Evolutionary conservation across 2,888 invertebrate species (phyloP), one percentile per base, ranked within the genome.

Genomic region (Odontomyia ornata): DNA sequence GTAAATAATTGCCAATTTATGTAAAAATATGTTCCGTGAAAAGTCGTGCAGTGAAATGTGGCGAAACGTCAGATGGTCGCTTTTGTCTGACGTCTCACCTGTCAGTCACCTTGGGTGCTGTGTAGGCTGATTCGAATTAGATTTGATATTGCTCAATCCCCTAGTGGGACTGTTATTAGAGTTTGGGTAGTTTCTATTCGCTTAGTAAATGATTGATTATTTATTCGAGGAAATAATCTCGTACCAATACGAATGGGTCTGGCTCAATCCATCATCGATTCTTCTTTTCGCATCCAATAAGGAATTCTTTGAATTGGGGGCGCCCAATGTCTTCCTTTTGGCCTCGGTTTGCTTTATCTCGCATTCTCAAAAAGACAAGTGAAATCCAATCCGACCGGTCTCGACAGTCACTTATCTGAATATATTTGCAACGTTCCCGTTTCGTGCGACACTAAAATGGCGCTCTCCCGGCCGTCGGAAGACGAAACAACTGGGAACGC

Each of bases 361-460:
- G n/a, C n/a, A n/a, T n/a, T n/a, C n/a, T n/a, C n/a, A n/a, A n/a
- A 36, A 36, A 36, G 36, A 36, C 9, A 36, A 36, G 3, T 36
- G 43, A n/a, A 67, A 36, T 15, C 21, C 23, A 43, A 36, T 67
- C 43, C 67, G 30, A 13, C 3, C 18, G 30, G 36, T 28, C 43
- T 23, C 47, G 23, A 9, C 7, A 47, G 21, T 46, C 2, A n/a
- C 30, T 30, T 64, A n/a, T 18, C 25, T 30, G n/a, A 15, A 15
- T 43, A 5, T 47, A 5, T 47, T n/a, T 1, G 9, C 69, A 23
- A 25, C 0, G 18, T 47, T n/a, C 43, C 9, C 47, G n/a, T n/a
- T n/a, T n/a, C n/a, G n/a, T n/a, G n/a, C n/a, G 46, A 23, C 47
- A n/a, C 11, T 46, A 3, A 69, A 47, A 69, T 69, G 67, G 67